Evolutionary conservation across 2,113 vertebrate genomes (phyloP).

Genomic region (Oreochromis niloticus): DNA sequence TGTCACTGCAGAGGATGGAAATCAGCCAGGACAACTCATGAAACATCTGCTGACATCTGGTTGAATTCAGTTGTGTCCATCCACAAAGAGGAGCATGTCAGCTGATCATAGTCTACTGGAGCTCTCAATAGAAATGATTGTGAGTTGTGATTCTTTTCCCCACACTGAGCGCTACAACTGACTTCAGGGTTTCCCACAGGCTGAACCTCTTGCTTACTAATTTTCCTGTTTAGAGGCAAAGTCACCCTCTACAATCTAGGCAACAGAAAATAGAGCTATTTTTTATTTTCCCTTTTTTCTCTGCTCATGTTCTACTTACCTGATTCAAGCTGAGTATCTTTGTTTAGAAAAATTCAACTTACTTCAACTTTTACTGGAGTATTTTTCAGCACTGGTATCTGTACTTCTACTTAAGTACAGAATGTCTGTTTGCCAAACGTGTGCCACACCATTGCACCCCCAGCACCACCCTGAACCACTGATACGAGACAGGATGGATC

Average conservation of each 20-base stretch:
- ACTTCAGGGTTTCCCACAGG: not conserved
- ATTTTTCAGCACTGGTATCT: not conserved
- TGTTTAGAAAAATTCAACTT: not conserved
- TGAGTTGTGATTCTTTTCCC: not conserved
- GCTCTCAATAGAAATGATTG: not conserved
- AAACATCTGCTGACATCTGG: not conserved
- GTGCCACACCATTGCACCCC: not conserved
- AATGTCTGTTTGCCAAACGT: not conserved
- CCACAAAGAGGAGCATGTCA: not conserved
- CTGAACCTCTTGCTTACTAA: not conserved
- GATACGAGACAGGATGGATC: not conserved
- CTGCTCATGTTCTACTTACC: not conserved
- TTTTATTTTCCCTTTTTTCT: not conserved
- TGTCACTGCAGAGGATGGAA: not conserved
- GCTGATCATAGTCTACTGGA: not conserved
- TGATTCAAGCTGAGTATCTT: not conserved
- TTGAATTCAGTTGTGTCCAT: not conserved
- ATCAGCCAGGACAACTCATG: not conserved
- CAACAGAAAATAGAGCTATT: not conserved
- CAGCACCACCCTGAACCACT: not conserved
- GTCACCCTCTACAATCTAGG: not conserved
- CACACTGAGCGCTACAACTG: not conserved
- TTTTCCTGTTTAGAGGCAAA: not conserved
- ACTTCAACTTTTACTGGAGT: not conserved
- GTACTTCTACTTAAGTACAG: not conserved